A percentile compares a stretch with the other conserved stretches of the same genome.
Conservation (phyloP, 2,888 invertebrate species). For the Diachrysia chrysitis region DNA sequence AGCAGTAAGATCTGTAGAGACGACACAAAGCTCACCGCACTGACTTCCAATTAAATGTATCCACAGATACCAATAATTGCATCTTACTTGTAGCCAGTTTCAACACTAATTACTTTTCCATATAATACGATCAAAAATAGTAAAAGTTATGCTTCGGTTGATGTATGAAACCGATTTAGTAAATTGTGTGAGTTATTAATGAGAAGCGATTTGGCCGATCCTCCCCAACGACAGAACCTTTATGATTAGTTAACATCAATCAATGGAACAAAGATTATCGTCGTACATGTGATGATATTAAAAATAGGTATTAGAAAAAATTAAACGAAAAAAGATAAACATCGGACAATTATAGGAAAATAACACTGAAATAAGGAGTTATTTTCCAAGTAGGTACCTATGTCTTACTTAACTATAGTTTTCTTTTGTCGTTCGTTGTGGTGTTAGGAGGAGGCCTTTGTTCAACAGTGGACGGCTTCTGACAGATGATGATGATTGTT, state of each 20-base stretch:
- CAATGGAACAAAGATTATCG: neutral
- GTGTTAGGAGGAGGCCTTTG: no score
- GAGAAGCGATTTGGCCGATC: neutral
- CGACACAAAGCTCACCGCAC: conserved; percentile 8
- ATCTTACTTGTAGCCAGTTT: conserved; percentile 10
- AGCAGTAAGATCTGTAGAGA: conserved; percentile 6
- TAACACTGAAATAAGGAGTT: no score
- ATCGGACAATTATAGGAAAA: neutral
- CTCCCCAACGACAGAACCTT: neutral
- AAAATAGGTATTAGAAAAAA: no score
- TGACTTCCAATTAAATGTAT: conserved; percentile 30
- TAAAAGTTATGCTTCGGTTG: neutral
- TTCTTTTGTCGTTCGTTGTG: no score
- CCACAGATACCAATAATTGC: conserved; percentile 21
- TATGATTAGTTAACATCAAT: neutral
- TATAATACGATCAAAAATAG: neutral
- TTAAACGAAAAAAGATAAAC: neutral
- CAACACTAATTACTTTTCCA: neutral
- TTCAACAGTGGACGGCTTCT: no score
- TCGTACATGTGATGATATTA: neutral
- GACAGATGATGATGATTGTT: no score
- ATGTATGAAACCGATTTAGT: conserved; percentile 2
- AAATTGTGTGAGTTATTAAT: neutral
- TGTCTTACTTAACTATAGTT: no score
- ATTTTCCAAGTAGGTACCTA: no score